Evolutionary conservation across 2,113 vertebrate genomes (phyloP), one percentile per base, ranked within the genome.

Genomic region (Podarcis muralis): DNA sequence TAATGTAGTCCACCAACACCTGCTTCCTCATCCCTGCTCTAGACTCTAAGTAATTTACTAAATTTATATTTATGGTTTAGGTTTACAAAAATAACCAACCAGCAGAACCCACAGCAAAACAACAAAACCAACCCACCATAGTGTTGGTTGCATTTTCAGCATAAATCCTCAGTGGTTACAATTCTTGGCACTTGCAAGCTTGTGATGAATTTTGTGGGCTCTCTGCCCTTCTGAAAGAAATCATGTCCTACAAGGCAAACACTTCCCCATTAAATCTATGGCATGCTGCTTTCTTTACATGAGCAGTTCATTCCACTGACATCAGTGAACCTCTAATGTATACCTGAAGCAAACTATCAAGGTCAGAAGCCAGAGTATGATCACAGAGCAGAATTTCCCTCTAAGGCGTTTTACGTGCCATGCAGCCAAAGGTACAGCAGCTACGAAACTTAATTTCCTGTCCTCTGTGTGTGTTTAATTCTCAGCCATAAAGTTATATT

Each of bases 311-410:
- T 71, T 81, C 40, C 77, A 79, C 8, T 53, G 77, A 27, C 83
- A 86, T 87, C 91, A n/a, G 1, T 30, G 72, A 35, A 74, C 3
- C 53, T 92, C 32, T n/a, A 1, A 66, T 16, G 18, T 1, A 23
- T 6, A 62, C 76, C 78, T 57, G 77, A 27, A 25, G n/a, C 0
- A 0, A 18, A 12, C n/a, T 16, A 78, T 59, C 66, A 81, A 91
- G 90, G 91, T 80, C 59, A 74, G 83, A 23, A 27, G 22, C 83
- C 59, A 15, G 0, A 2, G 23, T 84, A 85, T 40, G 89, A 75
- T 3, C 84, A 88, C 91, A 88, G 90, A 27, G 74, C 16, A 30
- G n/a, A 15, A 84, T 86, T 93, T 90, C 81, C 84, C 88, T 72
- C 84, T 78, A 35, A 53, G 69, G 78, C 23, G 6, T 75, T 91